Percentiles rank a stretch among this genome's conserved stretches.
These are phyloP conservation scores for Agrotis exclamationis DNA, from an alignment of 2,888 invertebrate genomes.

Conservation along the genomic window DNA sequence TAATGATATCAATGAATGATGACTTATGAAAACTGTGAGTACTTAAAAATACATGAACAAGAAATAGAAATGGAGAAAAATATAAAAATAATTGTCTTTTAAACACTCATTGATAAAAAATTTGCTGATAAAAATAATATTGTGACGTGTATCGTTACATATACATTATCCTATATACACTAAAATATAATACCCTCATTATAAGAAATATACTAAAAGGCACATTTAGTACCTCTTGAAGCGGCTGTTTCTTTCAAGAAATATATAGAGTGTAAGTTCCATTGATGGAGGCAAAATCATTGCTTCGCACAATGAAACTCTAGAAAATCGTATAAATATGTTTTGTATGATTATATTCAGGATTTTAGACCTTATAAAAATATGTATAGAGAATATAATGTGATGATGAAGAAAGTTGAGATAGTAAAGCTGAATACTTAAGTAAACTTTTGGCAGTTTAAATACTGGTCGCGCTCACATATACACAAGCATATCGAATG, in stretches of 20 bases:
- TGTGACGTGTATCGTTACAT: conserved; percentile 44
- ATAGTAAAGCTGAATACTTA: conserved; percentile 80
- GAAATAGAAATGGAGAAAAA: conserved; percentile 40
- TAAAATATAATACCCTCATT: conserved; percentile 86
- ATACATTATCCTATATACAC: conserved; percentile 78
- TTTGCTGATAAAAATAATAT: conserved; percentile 29
- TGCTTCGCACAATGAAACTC: conserved; percentile 26
- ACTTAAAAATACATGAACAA: conserved; percentile 35
- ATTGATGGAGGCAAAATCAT: conserved; percentile 29
- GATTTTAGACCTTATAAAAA: conserved; percentile 66
- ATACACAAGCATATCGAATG: conserved; percentile 82
- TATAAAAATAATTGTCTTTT: conserved; percentile 52
- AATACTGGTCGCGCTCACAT: conserved; percentile 88
- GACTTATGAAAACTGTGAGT: conserved; percentile 24
- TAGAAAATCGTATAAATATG: conserved; percentile 54
- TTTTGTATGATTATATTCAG: conserved; percentile 50
- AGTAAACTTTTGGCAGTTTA: conserved; percentile 86
- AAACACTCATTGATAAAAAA: conserved; percentile 49
- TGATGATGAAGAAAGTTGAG: conserved; percentile 68
- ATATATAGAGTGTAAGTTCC: conserved; percentile 53
- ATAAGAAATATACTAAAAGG: conserved; percentile 83
- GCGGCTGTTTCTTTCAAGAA: conserved; percentile 65
- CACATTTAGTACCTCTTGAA: conserved; percentile 87
- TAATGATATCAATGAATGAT: conserved; percentile 30
- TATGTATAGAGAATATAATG: conserved; percentile 66